Conservation (phyloP, 1,140 invertebrate genomes). For the Drosophila melanogaster region Release_6_plus_ISO1_MT NC_004354.4:5298501-5299000, state of each 20-base stretch:
- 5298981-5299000: conserved; percentile 73
- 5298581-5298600: conserved; percentile 21
- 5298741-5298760: conserved; percentile 7
- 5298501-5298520: conserved; percentile 35
- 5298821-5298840: conserved; percentile 21
- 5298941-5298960: conserved; percentile 5
- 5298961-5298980: conserved; percentile 1
- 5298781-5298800: conserved; percentile 29
- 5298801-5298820: not conserved
- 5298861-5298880: not conserved
- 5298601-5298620: conserved; percentile 21
- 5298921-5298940: conserved; percentile 33
- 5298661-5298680: not conserved
- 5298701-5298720: conserved; percentile 18
- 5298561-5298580: not conserved
- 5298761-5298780: conserved; percentile 5
- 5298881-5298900: conserved; percentile 5
- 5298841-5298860: not conserved
- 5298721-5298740: conserved; percentile 11
- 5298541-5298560: conserved; percentile 13
- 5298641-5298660: conserved; percentile 6
- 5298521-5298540: conserved; percentile 17
- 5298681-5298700: not conserved
- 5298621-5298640: conserved; percentile 28
- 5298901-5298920: conserved; percentile 38